phyloP scores from a whole-genome alignment of 1,140 invertebrate genomes.

The Notospermus geniculatus region DNA sequence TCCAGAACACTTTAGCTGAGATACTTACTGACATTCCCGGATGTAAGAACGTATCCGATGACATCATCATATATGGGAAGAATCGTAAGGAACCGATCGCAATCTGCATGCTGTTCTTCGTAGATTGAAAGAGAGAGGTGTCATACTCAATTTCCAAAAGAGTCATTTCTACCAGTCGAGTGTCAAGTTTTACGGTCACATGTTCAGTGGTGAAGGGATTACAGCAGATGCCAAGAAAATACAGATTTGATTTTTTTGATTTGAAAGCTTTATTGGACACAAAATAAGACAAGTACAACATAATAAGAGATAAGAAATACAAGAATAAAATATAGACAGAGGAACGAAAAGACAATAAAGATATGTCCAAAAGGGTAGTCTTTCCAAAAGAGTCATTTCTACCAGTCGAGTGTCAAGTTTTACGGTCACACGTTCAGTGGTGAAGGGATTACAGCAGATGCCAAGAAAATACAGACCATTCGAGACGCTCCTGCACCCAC shows the following conservation, averaged over 20 bases:
- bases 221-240: constrained; percentile 34
- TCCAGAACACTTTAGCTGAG: constrained; percentile 18
- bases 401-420: not conserved
- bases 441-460: not conserved
- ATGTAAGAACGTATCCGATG: not conserved
- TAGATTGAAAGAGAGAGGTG: constrained; percentile 9
- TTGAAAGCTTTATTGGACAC: too few species aligned
- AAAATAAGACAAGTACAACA: too few species aligned
- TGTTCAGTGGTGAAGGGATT: not conserved
- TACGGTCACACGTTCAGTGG: not conserved
- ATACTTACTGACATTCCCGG: constrained; percentile 3
- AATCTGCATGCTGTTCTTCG: not conserved
- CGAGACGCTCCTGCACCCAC: constrained; percentile 12
- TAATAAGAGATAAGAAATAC: too few species aligned
- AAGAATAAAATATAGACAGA: too few species aligned
- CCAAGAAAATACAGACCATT: constrained; percentile 47
- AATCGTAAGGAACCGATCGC: not conserved
- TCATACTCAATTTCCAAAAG: not conserved
- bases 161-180: not conserved
- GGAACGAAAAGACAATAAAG: too few species aligned
- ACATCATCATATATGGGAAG: constrained; percentile 6
- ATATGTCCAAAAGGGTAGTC: too few species aligned
- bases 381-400: not conserved
- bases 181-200: constrained; percentile 2
- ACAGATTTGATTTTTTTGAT: too few species aligned